phyloP scores from a whole-genome alignment of 2,888 invertebrate genomes.

The Argyra leucocephala region DNA sequence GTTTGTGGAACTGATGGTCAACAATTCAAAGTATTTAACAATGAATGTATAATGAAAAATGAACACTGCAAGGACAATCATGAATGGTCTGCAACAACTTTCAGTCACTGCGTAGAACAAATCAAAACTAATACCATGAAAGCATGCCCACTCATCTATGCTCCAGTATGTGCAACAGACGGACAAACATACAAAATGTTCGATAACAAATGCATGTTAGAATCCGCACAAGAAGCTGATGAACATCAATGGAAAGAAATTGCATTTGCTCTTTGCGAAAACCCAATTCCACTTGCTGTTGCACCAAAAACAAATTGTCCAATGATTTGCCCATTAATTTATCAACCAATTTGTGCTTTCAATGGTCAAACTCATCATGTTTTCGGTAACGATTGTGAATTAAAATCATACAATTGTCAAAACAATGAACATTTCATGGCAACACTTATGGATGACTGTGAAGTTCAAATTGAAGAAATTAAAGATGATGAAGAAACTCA shows the following conservation, averaged over 20 bases:
- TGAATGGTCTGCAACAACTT: background rate
- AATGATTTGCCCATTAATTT: background rate
- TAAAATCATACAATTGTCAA: background rate
- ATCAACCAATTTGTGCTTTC: background rate
- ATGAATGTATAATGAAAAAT: slow-evolving; percentile 9
- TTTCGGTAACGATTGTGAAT: background rate
- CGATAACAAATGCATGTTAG: background rate
- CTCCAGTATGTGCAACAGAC: too few relatives aligned
- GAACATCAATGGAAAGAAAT: background rate
- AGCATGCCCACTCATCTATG: too few relatives aligned
- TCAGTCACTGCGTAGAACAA: too few relatives aligned
- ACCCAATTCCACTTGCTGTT: background rate
- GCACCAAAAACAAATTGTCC: background rate
- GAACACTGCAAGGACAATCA: slow-evolving; percentile 8
- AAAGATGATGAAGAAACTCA: background rate
- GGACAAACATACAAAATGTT: background rate
- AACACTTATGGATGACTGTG: background rate
- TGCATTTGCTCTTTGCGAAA: background rate
- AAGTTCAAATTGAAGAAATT: background rate
- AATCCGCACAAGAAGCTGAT: background rate
- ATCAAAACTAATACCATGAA: background rate
- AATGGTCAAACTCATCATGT: background rate
- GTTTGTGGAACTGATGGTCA: slow-evolving; percentile 11
- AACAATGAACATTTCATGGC: background rate
- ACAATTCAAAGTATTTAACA: background rate